Evolutionary conservation across 2,888 invertebrate genomes (phyloP), one percentile per base, ranked within the genome.

Genomic region (Caenorhabditis auriculariae): DNA sequence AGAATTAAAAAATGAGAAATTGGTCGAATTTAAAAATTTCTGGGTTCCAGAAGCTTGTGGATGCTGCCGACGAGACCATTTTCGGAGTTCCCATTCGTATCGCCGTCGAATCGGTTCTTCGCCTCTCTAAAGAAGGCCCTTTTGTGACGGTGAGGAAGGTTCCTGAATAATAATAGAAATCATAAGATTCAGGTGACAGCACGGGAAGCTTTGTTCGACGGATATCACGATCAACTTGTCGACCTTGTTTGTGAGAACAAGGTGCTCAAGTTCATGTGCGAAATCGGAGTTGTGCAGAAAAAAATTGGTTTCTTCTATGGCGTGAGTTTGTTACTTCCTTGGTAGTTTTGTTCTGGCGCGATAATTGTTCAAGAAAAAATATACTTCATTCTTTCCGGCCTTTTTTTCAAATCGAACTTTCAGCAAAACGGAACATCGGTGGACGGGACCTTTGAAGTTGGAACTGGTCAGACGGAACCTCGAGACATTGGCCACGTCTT

Each of bases 291-390:
- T n/a, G 50, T 80, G 27, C 77, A 76, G 19, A 59, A 71, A 7
- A 61, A 58, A 46, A 70, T 80, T 44, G 80, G 80, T 21, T 69
- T 80, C 62, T 77, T 80, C 59, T 80, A 77, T 48, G 65, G 66
- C 19, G 76, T 76, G 37, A 39, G 26, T 39, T 17, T 17, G 32
- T 29, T 21, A 21, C 19, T 42, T 46, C n/a, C n/a, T 21, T 29
- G n/a, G 15, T 15, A 12, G 56, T 27, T 9, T 54, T 12, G 44
- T 54, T n/a, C n/a, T n/a, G n/a, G n/a, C n/a, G n/a, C n/a, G n/a
- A n/a, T n/a, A n/a, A n/a, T n/a, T n/a, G n/a, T n/a, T n/a, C n/a
- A n/a, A n/a, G 7, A 29, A 45, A 38, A 39, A 26, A 17, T 15
- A 12, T 26, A 19, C 9, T 42, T 28, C 15, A 39, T n/a, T n/a